Base-by-base conservation (phyloP, 2,888 invertebrate species). In the Pemphredon lugubris region DNA sequence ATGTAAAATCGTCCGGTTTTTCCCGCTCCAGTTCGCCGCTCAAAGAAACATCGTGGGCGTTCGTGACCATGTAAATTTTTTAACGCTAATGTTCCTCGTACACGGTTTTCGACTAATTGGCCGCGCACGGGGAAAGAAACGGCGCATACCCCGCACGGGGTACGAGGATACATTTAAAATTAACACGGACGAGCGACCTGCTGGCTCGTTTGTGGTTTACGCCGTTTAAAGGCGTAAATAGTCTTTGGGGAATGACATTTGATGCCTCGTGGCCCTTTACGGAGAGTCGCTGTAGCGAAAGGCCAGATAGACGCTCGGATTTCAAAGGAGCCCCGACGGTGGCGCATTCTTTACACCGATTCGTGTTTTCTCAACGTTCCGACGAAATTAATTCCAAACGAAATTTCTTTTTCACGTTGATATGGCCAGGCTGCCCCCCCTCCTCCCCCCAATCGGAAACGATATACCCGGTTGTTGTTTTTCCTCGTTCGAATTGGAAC, bases 291-390 rank as follows among this genome's bases (percentile, higher is more conserved):
- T 71, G 75, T 71, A 55, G 71, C 75, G 68, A 73, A 63, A 61
- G 76, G 61, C 30, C 50, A 37, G 48, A 30, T 40, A 16, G 47
- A 21, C 5, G 57, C 20, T 84, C 85, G 69, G 75, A 77, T 84
- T 83, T 82, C 84, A 84, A 84, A 84, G 83, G 83, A 78, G 57
- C 60, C 68, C 75, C 81, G 74, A 55, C 54, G 59, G 45, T 42
- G 32, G 47, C 39, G 59, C 55, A 57, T 75, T 75, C 45, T 55
- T 64, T 34, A 26, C 21, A 9, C 26, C 4, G 13, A 21, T 42
- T 76, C 60, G 37, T 50, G 48, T 58, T 75, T 58, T 65, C 48
- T 57, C 7, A 37, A 37, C 37, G 21, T 20, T 13, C 23, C 16
- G 14, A 30, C 11, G 34, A 42, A 45, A 55, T 50, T 40, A 57